These are phyloP conservation scores for Battus philenor DNA, from an alignment of 1,140 invertebrate species.

Conservation along the genomic window DNA sequence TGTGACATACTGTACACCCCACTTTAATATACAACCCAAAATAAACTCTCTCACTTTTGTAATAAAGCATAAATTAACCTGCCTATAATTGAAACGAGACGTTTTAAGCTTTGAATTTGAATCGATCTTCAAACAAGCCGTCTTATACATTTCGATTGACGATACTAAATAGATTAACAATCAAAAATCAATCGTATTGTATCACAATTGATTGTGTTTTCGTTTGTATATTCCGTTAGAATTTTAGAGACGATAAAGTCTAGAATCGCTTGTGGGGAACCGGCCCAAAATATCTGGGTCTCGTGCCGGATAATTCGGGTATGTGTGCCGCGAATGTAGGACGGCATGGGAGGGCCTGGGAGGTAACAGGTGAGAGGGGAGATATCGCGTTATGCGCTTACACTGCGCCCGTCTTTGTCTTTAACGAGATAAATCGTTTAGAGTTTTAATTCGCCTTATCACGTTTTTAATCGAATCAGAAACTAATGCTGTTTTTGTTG, in stretches of 20 bases:
- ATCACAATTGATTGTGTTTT: conserved; percentile 3
- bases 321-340: conserved; percentile 49
- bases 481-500: too few relatives aligned
- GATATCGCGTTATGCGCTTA: conserved; percentile 17
- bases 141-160: conserved; percentile 45
- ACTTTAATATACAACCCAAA: conserved; percentile 14
- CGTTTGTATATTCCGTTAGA: background rate
- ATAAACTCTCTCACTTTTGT: too few relatives aligned
- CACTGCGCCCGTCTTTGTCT: too few relatives aligned
- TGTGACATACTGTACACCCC: conserved; percentile 31
- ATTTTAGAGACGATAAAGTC: conserved; percentile 23
- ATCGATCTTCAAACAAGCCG: conserved; percentile 31
- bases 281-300: conserved; percentile 51
- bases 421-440: too few relatives aligned
- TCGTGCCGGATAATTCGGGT: conserved; percentile 54
- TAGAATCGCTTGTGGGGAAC: conserved; percentile 22
- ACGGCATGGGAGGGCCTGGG: conserved; percentile 23
- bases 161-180: conserved; percentile 8
- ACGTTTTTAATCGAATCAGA: too few relatives aligned
- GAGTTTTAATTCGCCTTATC: too few relatives aligned
- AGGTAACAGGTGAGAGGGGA: conserved; percentile 26
- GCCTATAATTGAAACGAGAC: too few relatives aligned
- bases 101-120: conserved; percentile 36
- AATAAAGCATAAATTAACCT: too few relatives aligned
- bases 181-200: conserved; percentile 11